These are phyloP conservation scores for Platichthys stellatus DNA, from an alignment of 2,113 vertebrate genomes.

Conservation along the genomic window DNA sequence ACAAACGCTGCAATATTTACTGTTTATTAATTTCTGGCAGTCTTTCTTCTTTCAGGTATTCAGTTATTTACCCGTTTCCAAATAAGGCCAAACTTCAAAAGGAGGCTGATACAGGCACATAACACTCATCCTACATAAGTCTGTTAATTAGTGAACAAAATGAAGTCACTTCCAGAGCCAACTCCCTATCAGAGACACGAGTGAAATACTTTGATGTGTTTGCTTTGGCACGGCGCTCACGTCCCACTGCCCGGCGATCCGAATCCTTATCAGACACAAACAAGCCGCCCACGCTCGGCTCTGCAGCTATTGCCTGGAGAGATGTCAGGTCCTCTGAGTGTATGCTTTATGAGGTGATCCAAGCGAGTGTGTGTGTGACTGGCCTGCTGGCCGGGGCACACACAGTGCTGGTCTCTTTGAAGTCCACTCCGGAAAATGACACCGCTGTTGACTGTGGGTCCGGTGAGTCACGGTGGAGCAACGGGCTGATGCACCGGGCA, in stretches of 20 bases:
- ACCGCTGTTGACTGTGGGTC: constrained; percentile 45
- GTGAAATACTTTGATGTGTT: constrained; percentile 72
- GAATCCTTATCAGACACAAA: constrained; percentile 75
- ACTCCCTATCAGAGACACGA: constrained; percentile 63
- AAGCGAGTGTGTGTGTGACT: constrained; percentile 46
- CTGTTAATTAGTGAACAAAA: constrained; percentile 70
- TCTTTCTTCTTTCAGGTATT: constrained; percentile 44
- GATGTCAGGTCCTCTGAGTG: constrained; percentile 62
- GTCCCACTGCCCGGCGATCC: constrained; percentile 64
- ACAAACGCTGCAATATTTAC: constrained; percentile 58
- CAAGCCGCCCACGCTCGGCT: constrained; percentile 68
- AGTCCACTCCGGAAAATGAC: constrained; percentile 55
- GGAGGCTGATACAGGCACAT: constrained; percentile 29
- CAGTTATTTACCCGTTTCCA: constrained; percentile 6
- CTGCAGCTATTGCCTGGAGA: constrained; percentile 59
- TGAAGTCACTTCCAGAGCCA: constrained; percentile 53
- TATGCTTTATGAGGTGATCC: constrained; percentile 67
- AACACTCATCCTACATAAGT: constrained; percentile 60
- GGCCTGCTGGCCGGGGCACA: constrained; percentile 46
- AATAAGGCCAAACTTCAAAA: constrained; percentile 60
- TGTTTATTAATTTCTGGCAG: constrained; percentile 53
- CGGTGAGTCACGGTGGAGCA: constrained; percentile 55
- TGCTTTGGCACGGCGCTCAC: constrained; percentile 67
- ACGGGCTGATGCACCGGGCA: constrained; percentile 18
- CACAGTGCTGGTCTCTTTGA: constrained; percentile 49